Evolutionary conservation across 2,797 vertebrate species (phyloP), one percentile per base, ranked within the genome.

Genomic region (Morus bassanus): DNA sequence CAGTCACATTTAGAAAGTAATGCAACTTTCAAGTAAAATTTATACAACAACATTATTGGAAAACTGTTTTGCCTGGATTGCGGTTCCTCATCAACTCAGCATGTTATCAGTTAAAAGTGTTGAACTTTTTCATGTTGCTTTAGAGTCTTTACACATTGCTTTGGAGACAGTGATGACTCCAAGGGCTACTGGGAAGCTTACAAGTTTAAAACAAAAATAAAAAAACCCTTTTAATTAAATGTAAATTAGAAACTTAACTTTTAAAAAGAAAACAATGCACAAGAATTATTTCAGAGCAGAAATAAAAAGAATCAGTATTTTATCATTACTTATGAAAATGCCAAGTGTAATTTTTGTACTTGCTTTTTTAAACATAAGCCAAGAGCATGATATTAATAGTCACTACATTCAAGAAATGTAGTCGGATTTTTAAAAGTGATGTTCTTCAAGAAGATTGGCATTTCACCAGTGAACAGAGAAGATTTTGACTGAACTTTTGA

Each of bases 401-500:
- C 46, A 65, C 85, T 96, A 85, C 51, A 77, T 93, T 80, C 75
- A 96, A 72, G 85, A 94, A 93, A 92, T 56, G 18, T 33, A 85
- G 82, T 56, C 27, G 90, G 82, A 85, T 75, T 97, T 97, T 92
- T 88, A 22, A 65, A 92, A 94, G n/a, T 87, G 13, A 39, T 85
- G 1, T 46, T 85, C 35, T 68, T 72, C 68, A 82, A 79, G 37
- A 54, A 92, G 75, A 89, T 41, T 46, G 57, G 27, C 91, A 81
- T 56, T 86, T 89, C 83, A 95, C 56, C 87, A 95, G 79, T 84
- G 95, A 76, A 74, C 80, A 91, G 79, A 85, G 56, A 91, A 96
- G 91, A 95, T 95, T 95, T 92, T 89, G 53, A 56, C 60, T 96
- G 83, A 96, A 97, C 91, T 95, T 93, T 88, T 93, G 88, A 93